phyloP scores from a whole-genome alignment of 2,113 vertebrate species.

The Larimichthys polyactis region DNA sequence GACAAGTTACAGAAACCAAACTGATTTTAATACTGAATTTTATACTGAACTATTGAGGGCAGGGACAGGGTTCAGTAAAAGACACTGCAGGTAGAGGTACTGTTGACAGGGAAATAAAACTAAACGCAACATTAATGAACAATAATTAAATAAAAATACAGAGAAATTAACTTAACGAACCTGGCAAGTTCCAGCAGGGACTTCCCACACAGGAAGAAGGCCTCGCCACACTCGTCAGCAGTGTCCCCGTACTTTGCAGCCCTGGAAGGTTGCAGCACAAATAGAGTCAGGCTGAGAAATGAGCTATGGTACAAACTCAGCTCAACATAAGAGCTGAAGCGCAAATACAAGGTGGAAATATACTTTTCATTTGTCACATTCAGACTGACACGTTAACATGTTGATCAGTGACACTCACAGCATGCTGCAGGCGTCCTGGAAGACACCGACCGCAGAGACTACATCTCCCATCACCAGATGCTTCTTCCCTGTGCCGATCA shows the following conservation, averaged over 20 bases:
- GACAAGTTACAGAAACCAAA: too few species aligned
- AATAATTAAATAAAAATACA: too few species aligned
- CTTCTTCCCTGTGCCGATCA: slow-evolving; percentile 94
- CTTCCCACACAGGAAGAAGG: slow-evolving; percentile 96
- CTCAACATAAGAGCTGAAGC: background rate
- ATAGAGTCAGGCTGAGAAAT: background rate
- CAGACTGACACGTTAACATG: too few species aligned
- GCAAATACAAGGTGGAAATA: background rate
- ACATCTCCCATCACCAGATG: slow-evolving; percentile 97
- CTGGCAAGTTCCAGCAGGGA: slow-evolving; percentile 96
- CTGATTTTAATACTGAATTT: too few species aligned
- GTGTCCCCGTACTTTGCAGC: slow-evolving; percentile 95
- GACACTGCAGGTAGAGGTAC: too few species aligned
- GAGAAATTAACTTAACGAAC: slow-evolving; percentile 51
- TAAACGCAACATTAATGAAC: background rate
- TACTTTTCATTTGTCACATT: background rate
- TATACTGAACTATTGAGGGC: too few species aligned
- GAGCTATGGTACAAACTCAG: background rate
- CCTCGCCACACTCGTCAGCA: slow-evolving; percentile 96
- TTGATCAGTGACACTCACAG: slow-evolving; percentile 86
- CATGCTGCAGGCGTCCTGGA: slow-evolving; percentile 96
- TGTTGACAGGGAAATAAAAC: too few species aligned
- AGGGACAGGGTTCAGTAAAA: too few species aligned
- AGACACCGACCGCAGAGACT: slow-evolving; percentile 92
- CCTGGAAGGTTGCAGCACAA: slow-evolving; percentile 72